Evolutionary conservation across 2,888 invertebrate genomes (phyloP).

Genomic region (Eilema caniola): DNA sequence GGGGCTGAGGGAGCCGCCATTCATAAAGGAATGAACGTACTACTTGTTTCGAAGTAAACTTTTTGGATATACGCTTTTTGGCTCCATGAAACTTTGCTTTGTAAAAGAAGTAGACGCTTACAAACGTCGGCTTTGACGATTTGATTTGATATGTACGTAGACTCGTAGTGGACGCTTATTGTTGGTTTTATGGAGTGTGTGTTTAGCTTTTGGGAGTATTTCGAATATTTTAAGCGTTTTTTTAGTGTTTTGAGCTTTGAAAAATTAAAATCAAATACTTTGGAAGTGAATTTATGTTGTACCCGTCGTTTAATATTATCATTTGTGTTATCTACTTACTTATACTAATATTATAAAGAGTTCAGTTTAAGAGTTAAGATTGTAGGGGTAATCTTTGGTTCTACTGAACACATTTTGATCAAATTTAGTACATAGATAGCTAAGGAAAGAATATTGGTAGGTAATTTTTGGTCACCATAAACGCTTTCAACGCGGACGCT

Average conservation of each 20-base stretch:
- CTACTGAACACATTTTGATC: neutral
- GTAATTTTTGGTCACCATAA: no score
- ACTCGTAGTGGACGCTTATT: constrained; percentile 40
- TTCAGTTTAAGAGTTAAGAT: neutral
- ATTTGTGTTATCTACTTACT: no score
- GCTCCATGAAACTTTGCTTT: constrained; percentile 57
- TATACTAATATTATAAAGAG: neutral
- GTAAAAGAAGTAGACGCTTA: constrained; percentile 28
- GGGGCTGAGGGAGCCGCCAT: constrained; percentile 80
- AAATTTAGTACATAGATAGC: no score
- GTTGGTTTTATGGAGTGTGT: constrained; percentile 18
- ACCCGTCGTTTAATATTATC: neutral
- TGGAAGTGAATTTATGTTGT: neutral
- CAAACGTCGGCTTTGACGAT: constrained; percentile 37
- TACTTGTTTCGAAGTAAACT: constrained; percentile 78
- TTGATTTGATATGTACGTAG: no score
- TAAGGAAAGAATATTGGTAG: no score
- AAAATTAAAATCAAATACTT: neutral
- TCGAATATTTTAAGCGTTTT: neutral
- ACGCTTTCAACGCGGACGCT: no score
- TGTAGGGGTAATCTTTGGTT: neutral
- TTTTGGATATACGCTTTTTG: constrained; percentile 63
- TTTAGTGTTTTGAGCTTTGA: neutral
- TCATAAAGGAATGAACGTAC: constrained; percentile 78
- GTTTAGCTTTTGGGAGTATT: neutral